Evolutionary conservation across 2,797 vertebrate species (phyloP).

Genomic region (Scarus forsteni): DNA sequence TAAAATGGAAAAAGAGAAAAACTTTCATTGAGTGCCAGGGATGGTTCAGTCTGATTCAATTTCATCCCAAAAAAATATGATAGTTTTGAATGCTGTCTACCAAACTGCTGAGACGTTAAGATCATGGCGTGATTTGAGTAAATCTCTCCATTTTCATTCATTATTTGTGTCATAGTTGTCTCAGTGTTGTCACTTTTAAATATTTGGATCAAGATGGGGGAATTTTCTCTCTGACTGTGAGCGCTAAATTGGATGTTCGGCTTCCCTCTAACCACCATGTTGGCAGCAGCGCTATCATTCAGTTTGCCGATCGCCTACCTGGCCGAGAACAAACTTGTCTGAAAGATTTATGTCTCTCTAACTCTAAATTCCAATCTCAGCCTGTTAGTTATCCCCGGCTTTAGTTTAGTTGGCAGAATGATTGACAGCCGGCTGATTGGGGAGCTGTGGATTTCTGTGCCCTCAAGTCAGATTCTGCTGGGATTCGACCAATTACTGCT

Average conservation of each 20-base stretch:
- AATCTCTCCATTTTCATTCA: constrained; percentile 14
- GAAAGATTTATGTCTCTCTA: constrained; percentile 78
- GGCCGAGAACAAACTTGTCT: constrained; percentile 75
- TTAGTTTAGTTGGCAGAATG: constrained; percentile 78
- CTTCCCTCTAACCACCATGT: constrained; percentile 46
- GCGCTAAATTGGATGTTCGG: constrained; percentile 65
- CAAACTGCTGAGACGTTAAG: neutral
- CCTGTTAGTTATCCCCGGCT: constrained; percentile 76
- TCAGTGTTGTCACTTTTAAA: constrained; percentile 42
- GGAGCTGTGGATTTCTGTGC: constrained; percentile 75
- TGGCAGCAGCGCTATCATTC: constrained; percentile 65
- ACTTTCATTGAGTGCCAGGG: constrained; percentile 3
- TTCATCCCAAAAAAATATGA: neutral
- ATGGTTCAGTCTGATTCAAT: neutral
- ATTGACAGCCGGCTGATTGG: constrained; percentile 81
- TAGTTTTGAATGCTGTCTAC: neutral
- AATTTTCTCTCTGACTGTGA: constrained; percentile 33
- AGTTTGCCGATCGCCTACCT: constrained; percentile 71
- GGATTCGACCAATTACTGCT: constrained; percentile 83
- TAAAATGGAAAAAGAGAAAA: constrained; percentile 12
- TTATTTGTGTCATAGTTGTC: constrained; percentile 9
- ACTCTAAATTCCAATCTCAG: constrained; percentile 78
- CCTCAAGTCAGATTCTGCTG: constrained; percentile 80
- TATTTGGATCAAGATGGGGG: constrained; percentile 50
- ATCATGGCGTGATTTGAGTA: constrained; percentile 8